These are phyloP conservation scores for Atopsyche davidsoni DNA, from an alignment of 1,140 invertebrate species.

Conservation along the genomic window DNA sequence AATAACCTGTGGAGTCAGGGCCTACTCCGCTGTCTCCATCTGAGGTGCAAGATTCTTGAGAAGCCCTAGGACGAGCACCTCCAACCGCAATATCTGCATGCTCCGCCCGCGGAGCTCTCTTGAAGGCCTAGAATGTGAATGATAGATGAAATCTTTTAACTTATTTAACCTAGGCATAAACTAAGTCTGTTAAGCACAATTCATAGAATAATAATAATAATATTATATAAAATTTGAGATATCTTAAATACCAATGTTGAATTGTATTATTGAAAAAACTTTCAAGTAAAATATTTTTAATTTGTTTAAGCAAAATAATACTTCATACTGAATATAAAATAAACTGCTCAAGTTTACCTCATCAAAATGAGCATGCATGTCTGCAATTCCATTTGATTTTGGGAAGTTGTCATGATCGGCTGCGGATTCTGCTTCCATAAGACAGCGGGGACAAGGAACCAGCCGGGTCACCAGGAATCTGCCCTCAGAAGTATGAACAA, in stretches of 20 bases:
- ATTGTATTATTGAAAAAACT: too few species aligned
- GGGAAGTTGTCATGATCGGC: conserved; percentile 9
- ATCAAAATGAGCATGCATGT: conserved; percentile 23
- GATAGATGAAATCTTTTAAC: neutral
- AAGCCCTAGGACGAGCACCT: conserved; percentile 48
- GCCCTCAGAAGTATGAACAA: conserved; percentile 96
- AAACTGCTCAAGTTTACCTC: conserved; percentile 24
- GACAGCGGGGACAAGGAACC: conserved; percentile 85
- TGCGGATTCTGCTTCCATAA: conserved; percentile 41
- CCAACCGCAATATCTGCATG: conserved; percentile 32
- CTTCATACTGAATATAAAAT: neutral
- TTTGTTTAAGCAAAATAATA: neutral
- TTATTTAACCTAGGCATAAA: too few species aligned
- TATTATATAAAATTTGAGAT: too few species aligned
- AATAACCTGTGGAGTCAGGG: conserved; percentile 54
- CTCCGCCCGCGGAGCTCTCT: conserved; percentile 23
- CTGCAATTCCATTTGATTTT: conserved; percentile 17
- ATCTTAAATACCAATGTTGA: too few species aligned
- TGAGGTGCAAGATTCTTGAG: conserved; percentile 68
- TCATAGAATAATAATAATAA: too few species aligned
- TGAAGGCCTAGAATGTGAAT: conserved; percentile 25
- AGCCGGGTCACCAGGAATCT: conserved; percentile 91
- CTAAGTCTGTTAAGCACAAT: too few species aligned
- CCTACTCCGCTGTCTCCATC: conserved; percentile 76
- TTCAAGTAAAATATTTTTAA: too few species aligned